phyloP scores from a whole-genome alignment of 2,113 vertebrate genomes.

The Perccottus glenii region DNA sequence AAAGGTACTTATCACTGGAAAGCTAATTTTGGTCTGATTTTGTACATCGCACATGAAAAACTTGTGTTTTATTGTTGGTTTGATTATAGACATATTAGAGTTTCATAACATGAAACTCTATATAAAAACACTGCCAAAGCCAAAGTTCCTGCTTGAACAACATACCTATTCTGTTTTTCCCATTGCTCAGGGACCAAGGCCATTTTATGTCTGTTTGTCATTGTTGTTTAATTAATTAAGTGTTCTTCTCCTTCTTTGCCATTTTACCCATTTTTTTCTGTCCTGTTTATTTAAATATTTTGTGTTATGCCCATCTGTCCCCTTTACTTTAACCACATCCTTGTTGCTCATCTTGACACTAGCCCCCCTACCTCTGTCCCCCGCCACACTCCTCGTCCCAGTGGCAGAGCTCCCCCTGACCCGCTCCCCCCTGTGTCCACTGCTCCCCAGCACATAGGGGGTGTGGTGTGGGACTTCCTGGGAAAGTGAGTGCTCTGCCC shows the following conservation, averaged over 20 bases:
- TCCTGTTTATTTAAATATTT: conserved; percentile 47
- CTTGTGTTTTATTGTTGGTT: no score
- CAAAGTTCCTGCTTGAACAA: background rate
- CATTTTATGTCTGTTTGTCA: conserved; percentile 36
- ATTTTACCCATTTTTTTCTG: conserved; percentile 62
- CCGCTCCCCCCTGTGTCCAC: conserved; percentile 79
- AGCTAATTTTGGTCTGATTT: background rate
- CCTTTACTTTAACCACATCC: conserved; percentile 28
- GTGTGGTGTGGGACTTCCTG: conserved; percentile 80
- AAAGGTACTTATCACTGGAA: conserved; percentile 82
- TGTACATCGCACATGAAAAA: no score
- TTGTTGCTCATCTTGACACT: conserved; percentile 44
- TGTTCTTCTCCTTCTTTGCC: conserved; percentile 73
- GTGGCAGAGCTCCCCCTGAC: conserved; percentile 81
- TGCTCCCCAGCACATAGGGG: conserved; percentile 80
- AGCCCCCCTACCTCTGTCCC: conserved; percentile 64
- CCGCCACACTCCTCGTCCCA: conserved; percentile 69
- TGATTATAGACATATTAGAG: no score
- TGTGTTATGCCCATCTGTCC: conserved; percentile 30
- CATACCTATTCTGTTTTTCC: background rate
- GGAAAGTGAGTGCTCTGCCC: conserved; percentile 83
- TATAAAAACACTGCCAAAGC: background rate
- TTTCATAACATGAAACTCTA: no score
- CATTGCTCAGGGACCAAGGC: background rate
- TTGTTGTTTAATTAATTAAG: conserved; percentile 67